Evolutionary conservation across 2,113 vertebrate species (phyloP).

Genomic region (Embiotoca jacksoni): DNA sequence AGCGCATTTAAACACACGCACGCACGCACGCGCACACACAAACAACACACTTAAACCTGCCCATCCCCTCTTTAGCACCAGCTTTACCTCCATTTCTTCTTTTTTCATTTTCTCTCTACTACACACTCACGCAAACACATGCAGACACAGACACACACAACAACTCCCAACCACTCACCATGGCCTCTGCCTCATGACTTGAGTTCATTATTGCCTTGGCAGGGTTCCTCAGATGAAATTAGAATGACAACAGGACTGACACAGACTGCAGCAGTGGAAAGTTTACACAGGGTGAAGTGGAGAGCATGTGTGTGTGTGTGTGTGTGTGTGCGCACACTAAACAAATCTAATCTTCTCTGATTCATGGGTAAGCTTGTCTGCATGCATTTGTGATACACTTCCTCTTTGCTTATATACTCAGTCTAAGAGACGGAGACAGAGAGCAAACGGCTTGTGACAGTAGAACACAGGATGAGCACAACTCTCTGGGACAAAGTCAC

Average conservation of each 20-base stretch:
- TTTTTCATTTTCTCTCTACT: background rate
- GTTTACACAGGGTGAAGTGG: slow-evolving; percentile 63
- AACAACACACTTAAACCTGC: slow-evolving; percentile 14
- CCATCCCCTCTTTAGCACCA: slow-evolving; percentile 23
- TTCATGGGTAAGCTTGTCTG: slow-evolving; percentile 69
- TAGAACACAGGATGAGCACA: slow-evolving; percentile 44
- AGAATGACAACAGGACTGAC: slow-evolving; percentile 74
- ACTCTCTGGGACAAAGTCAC: slow-evolving; percentile 60
- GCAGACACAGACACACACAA: background rate
- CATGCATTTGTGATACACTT: slow-evolving; percentile 62
- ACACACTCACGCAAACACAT: slow-evolving; percentile 1
- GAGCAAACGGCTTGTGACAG: slow-evolving; percentile 60
- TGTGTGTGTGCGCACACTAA: slow-evolving; percentile 3
- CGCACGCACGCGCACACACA: slow-evolving; percentile 5
- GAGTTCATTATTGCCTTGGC: slow-evolving; percentile 74
- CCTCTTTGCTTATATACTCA: slow-evolving; percentile 45
- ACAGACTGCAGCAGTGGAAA: slow-evolving; percentile 56
- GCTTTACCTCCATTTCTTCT: slow-evolving; percentile 26
- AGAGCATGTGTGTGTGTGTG: slow-evolving; percentile 20
- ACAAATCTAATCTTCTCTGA: slow-evolving; percentile 71
- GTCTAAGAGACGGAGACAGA: slow-evolving; percentile 48
- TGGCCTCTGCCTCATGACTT: slow-evolving; percentile 61
- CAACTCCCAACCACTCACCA: slow-evolving; percentile 30
- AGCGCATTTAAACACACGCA: slow-evolving; percentile 18
- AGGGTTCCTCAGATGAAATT: slow-evolving; percentile 71